These are phyloP conservation scores for Nephrocerus scutellatus DNA, from an alignment of 2,888 invertebrate genomes.

Conservation along the genomic window DNA sequence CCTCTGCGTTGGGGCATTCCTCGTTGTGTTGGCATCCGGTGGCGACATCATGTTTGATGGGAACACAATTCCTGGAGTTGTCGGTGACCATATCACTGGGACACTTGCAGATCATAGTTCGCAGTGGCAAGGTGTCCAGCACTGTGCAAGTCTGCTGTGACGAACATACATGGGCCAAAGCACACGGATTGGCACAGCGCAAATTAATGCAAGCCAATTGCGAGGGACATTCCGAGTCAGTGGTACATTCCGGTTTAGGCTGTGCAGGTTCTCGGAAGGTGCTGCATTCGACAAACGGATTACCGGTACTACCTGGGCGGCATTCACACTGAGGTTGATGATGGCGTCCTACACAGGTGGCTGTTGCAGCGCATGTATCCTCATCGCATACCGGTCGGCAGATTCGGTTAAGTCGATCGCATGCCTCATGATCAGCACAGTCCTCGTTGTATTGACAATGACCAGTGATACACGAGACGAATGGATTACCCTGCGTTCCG, in stretches of 20 bases:
- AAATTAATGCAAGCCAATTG: constrained; percentile 70
- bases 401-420: constrained; percentile 73
- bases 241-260: constrained; percentile 57
- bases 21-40: constrained; percentile 63
- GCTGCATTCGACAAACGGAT: constrained; percentile 66
- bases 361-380: constrained; percentile 71
- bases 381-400: constrained; percentile 77
- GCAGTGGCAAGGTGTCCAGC: constrained; percentile 68
- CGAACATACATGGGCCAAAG: constrained; percentile 63
- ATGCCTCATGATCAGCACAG: constrained; percentile 76
- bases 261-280: constrained; percentile 46
- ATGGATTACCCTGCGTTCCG: constrained; percentile 79
- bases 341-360: constrained; percentile 64
- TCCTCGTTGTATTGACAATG: constrained; percentile 85
- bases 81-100: constrained; percentile 73
- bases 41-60: constrained; percentile 51
- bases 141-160: constrained; percentile 73
- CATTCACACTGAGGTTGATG: constrained; percentile 77
- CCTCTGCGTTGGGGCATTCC: constrained; percentile 68
- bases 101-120: constrained; percentile 82
- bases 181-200: constrained; percentile 71
- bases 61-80: constrained; percentile 63
- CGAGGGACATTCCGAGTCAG: constrained; percentile 70
- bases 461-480: constrained; percentile 71
- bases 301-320: constrained; percentile 66